Evolutionary conservation across 2,888 invertebrate species (phyloP).

Genomic region (Drosophila formosana): DNA sequence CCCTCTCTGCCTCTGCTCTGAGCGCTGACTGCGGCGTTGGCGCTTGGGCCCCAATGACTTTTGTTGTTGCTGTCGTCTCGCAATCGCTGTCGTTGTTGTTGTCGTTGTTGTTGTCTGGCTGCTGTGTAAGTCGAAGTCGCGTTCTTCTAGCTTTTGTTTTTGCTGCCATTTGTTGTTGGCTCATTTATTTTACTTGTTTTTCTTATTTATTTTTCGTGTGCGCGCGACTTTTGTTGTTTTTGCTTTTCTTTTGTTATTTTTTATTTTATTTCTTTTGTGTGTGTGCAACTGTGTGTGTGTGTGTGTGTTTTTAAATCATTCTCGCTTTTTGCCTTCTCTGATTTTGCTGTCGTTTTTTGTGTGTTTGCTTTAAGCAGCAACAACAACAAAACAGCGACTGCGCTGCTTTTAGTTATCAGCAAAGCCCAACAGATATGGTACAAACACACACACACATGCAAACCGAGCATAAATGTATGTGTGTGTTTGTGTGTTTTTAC

Average conservation of each 20-base stretch:
- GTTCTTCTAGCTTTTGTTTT: slow-evolving; percentile 71
- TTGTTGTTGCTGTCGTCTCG: slow-evolving; percentile 26
- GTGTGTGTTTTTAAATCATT: slow-evolving; percentile 52
- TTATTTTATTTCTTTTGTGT: slow-evolving; percentile 22
- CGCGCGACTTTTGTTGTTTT: slow-evolving; percentile 55
- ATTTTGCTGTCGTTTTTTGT: slow-evolving; percentile 56
- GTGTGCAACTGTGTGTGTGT: neutral
- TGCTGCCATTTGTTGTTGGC: slow-evolving; percentile 51
- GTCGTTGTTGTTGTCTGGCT: slow-evolving; percentile 60
- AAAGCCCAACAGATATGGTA: slow-evolving; percentile 47
- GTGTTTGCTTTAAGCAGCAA: slow-evolving; percentile 47
- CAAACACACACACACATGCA: neutral
- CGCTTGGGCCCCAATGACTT: slow-evolving; percentile 42
- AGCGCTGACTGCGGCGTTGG: slow-evolving; percentile 51
- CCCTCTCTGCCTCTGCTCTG: slow-evolving; percentile 53
- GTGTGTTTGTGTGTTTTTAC: slow-evolving; percentile 15
- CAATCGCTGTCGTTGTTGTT: slow-evolving; percentile 22
- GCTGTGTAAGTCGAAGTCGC: slow-evolving; percentile 72
- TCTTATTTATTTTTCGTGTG: slow-evolving; percentile 50
- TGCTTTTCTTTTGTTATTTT: slow-evolving; percentile 43
- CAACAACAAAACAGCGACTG: slow-evolving; percentile 38
- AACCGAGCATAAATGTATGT: neutral
- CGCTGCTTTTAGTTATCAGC: slow-evolving; percentile 55
- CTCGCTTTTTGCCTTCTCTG: slow-evolving; percentile 56
- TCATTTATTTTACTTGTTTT: slow-evolving; percentile 68